Conservation (phyloP, 2,888 invertebrate genomes). For the Bugulina stolonifera region DNA sequence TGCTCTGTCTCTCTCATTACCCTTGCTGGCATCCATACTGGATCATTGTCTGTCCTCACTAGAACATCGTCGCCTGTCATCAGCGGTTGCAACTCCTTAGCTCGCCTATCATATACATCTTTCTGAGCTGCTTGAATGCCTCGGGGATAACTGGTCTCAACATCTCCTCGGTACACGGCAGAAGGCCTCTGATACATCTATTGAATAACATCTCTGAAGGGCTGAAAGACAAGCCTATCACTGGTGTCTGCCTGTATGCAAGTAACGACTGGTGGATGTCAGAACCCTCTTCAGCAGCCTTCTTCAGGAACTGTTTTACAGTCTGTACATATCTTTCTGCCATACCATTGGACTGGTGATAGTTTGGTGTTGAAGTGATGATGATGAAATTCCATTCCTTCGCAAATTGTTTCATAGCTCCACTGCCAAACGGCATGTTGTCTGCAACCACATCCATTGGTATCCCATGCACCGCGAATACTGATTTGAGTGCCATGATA, state of each 20-base stretch:
- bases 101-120: not conserved
- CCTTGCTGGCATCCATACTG: not conserved
- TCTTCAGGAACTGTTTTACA: conserved; percentile 8
- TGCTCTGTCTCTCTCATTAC: not conserved
- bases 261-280: not conserved
- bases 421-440: conserved; percentile 11
- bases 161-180: not conserved
- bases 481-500: not conserved
- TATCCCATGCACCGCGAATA: not conserved
- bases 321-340: conserved; percentile 3
- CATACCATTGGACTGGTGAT: not conserved
- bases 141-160: not conserved
- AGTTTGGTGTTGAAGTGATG: not conserved
- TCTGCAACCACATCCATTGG: not conserved
- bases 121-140: not conserved
- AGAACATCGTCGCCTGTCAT: not conserved
- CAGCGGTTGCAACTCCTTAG: not conserved
- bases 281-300: not conserved
- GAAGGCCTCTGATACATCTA: not conserved
- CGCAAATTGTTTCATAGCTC: not conserved
- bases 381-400: not conserved
- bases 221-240: not conserved
- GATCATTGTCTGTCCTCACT: not conserved
- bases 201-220: not conserved
- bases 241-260: too few species aligned